Percentiles rank a stretch among this genome's conserved stretches.
phyloP scores from a whole-genome alignment of 2,888 invertebrate genomes.

The Hypsopygia costalis region DNA sequence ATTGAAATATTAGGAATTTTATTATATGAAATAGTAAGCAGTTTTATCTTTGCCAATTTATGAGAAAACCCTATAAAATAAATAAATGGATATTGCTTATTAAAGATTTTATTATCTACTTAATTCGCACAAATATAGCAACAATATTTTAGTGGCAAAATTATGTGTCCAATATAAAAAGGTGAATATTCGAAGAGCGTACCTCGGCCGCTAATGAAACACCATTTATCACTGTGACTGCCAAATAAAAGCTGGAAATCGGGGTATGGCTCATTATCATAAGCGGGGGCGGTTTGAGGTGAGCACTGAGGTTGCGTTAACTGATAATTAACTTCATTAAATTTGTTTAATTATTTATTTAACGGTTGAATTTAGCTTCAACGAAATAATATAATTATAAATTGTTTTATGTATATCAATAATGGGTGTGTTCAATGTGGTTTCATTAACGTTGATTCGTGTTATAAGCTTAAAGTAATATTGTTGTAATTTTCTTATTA shows the following conservation, averaged over 20 bases:
- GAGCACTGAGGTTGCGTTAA: background rate
- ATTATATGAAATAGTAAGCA: no score
- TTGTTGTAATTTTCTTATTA: no score
- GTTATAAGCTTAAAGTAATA: no score
- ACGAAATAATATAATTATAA: no score
- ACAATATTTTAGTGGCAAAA: constrained; percentile 10
- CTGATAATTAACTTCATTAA: no score
- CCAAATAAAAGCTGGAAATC: constrained; percentile 53
- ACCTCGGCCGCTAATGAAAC: constrained; percentile 64
- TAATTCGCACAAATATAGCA: constrained; percentile 10
- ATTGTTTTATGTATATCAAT: no score
- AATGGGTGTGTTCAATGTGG: no score
- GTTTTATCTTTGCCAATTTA: constrained; percentile 18
- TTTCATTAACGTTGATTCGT: no score
- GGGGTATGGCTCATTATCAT: constrained; percentile 10
- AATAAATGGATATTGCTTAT: background rate
- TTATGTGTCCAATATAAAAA: constrained; percentile 39
- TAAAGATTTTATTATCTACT: constrained; percentile 13
- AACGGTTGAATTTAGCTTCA: no score
- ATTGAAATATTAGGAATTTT: no score
- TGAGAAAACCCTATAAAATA: no score
- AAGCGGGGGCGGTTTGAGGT: constrained; percentile 2
- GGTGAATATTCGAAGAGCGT: constrained; percentile 41
- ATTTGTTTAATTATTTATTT: no score
- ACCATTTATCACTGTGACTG: constrained; percentile 69